Conservation (phyloP, 2,797 vertebrate species). For the Myotis daubentonii region DNA sequence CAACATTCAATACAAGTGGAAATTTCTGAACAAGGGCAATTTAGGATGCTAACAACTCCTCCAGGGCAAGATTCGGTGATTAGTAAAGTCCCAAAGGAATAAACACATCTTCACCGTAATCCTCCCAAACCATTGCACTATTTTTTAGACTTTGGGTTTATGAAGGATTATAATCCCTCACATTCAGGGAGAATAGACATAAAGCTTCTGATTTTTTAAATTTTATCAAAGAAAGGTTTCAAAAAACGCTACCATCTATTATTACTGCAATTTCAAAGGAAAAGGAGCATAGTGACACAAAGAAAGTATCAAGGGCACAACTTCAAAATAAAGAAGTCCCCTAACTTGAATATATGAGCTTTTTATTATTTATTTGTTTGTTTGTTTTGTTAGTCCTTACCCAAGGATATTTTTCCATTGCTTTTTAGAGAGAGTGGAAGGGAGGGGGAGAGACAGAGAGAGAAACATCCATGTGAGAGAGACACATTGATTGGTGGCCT, state of each 20-base stretch:
- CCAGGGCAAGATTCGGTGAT: neutral
- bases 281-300: neutral
- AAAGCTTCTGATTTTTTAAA: slow-evolving; percentile 3
- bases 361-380: neutral
- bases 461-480: too few relatives aligned
- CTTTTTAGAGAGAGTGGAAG: too few relatives aligned
- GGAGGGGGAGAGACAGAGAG: too few relatives aligned
- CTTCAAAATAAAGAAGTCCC: neutral
- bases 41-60: neutral
- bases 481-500: too few relatives aligned
- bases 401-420: too few relatives aligned
- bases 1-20: slow-evolving; percentile 17
- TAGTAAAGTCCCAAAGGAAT: neutral
- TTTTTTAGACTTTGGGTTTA: neutral
- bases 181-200: neutral
- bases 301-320: neutral
- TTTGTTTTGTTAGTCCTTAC: too few relatives aligned
- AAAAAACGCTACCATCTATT: slow-evolving; percentile 26
- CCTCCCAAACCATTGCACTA: neutral
- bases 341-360: neutral
- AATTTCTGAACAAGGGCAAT: slow-evolving; percentile 38
- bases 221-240: neutral
- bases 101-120: neutral
- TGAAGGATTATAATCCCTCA: neutral
- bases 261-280: neutral